Conservation (phyloP, 1,140 invertebrate species). For the Camponotus floridanus region DNA sequence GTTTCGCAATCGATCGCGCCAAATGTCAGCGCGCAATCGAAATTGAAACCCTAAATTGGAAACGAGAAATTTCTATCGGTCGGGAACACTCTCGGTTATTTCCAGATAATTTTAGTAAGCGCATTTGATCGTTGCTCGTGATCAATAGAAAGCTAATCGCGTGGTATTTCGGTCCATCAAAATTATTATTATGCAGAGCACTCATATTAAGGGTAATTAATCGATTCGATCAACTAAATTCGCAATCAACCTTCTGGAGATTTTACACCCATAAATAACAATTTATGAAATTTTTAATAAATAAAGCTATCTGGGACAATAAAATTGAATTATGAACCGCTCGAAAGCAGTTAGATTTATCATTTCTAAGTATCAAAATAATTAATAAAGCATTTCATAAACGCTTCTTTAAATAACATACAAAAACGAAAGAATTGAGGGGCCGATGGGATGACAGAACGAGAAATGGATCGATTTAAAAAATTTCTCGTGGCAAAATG, state of each 20-base stretch:
- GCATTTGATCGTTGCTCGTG: not conserved
- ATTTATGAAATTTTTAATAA: conserved; percentile 3
- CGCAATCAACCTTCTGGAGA: not conserved
- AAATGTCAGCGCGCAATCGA: not conserved
- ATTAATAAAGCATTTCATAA: not conserved
- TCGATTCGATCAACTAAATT: not conserved
- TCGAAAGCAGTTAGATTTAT: not conserved
- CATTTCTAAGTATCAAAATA: not conserved
- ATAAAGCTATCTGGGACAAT: not conserved
- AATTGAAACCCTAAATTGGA: not conserved
- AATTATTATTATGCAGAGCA: not conserved
- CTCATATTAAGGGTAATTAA: conserved; percentile 12
- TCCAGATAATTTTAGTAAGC: conserved; percentile 4
- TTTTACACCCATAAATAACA: not conserved
- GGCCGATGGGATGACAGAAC: not conserved
- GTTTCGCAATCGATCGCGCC: not conserved
- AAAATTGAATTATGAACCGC: not conserved
- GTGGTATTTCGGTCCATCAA: conserved; percentile 1
- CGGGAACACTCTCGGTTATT: conserved; percentile 1
- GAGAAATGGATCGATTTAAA: not conserved
- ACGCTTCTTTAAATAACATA: not conserved
- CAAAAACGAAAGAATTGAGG: not conserved
- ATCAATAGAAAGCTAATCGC: not conserved
- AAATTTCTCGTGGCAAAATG: not conserved
- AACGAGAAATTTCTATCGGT: not conserved